Conservation (phyloP, 2,797 vertebrate genomes). For the Poecilia wingei region DNA sequence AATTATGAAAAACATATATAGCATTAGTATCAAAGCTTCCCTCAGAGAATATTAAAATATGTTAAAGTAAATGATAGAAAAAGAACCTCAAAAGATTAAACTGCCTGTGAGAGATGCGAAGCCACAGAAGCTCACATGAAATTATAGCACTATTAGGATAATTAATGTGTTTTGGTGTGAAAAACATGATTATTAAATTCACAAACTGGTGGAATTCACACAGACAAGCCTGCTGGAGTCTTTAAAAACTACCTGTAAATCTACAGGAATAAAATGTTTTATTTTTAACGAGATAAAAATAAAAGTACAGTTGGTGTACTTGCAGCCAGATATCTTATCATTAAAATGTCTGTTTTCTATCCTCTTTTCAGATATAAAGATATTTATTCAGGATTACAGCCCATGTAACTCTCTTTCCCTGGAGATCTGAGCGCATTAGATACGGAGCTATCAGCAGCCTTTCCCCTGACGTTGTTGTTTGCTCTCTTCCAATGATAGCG, state of each 20-base stretch:
- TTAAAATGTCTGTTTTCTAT: background rate
- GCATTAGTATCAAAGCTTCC: background rate
- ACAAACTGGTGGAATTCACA: background rate
- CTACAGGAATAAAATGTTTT: background rate
- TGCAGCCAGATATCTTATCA: background rate
- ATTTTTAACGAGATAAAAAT: background rate
- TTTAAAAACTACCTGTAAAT: background rate
- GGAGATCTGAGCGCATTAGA: constrained; percentile 56
- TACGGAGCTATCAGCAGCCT: constrained; percentile 52
- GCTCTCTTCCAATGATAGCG: constrained; percentile 69
- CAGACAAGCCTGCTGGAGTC: background rate
- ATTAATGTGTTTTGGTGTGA: constrained; percentile 39
- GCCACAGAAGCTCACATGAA: constrained; percentile 53
- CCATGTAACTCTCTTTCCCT: constrained; percentile 48
- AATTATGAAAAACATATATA: background rate
- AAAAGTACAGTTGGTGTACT: background rate
- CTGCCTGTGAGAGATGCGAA: constrained; percentile 38
- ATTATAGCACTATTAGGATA: constrained; percentile 47
- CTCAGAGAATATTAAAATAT: constrained; percentile 26
- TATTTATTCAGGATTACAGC: constrained; percentile 32
- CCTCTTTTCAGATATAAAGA: constrained; percentile 25
- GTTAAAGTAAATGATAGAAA: background rate
- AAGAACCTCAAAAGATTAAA: background rate
- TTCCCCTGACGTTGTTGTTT: constrained; percentile 71
- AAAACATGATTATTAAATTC: constrained; percentile 13